phyloP scores from a whole-genome alignment of 1,140 invertebrate species.

The Zaprionus ghesquierei region DNA sequence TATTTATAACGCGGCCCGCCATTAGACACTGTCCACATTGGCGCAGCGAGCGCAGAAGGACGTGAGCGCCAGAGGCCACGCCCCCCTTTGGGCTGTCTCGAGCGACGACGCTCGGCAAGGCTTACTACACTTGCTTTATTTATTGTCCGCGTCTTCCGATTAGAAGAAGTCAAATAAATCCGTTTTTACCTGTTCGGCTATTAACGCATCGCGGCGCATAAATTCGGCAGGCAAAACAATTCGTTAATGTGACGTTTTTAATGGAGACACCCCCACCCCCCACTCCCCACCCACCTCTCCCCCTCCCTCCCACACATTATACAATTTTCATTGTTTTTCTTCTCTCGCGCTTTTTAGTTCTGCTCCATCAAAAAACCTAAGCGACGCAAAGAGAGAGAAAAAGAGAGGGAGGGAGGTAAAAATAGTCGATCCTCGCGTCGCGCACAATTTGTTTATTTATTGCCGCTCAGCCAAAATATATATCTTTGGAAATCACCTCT shows the following conservation, averaged over 20 bases:
- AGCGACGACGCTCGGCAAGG: conserved; percentile 47
- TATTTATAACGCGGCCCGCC: conserved; percentile 76
- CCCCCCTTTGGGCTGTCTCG: conserved; percentile 51
- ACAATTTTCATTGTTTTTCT: conserved; percentile 33
- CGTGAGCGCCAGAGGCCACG: conserved; percentile 50
- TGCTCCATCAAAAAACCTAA: not conserved
- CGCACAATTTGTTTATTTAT: conserved; percentile 78
- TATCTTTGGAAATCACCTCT: conserved; percentile 80
- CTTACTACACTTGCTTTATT: conserved; percentile 42
- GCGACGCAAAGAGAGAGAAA: conserved; percentile 7
- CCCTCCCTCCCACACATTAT: not conserved
- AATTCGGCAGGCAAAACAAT: conserved; percentile 65
- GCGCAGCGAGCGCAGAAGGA: conserved; percentile 62
- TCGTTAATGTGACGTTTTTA: conserved; percentile 80
- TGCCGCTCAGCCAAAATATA: conserved; percentile 76
- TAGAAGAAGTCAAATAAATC: conserved; percentile 62
- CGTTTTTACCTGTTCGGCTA: conserved; percentile 59
- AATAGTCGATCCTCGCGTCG: conserved; percentile 38
- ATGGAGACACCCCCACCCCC: conserved; percentile 38
- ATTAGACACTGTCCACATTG: conserved; percentile 58
- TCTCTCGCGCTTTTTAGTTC: not conserved
- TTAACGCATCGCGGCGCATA: conserved; percentile 50
- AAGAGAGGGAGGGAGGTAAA: conserved; percentile 26
- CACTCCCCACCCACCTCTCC: not conserved
- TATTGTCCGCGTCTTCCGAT: conserved; percentile 21